Conservation (phyloP, 2,888 invertebrate species). For the Stomorhina lunata region DNA sequence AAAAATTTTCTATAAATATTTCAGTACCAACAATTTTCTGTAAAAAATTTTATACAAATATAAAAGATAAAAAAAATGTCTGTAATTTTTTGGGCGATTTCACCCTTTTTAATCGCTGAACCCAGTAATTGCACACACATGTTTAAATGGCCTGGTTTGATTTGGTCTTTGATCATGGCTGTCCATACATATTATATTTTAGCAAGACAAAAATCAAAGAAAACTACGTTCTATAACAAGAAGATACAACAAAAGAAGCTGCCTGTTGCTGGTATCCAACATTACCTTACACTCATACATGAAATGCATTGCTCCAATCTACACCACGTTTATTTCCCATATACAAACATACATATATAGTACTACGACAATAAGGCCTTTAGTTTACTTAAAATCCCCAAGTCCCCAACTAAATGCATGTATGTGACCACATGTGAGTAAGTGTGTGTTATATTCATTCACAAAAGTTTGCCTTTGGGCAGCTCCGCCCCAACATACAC, state of each 20-base stretch:
- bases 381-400: neutral
- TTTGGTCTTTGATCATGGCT: slow-evolving; percentile 20
- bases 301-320: too few species aligned
- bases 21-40: too few species aligned
- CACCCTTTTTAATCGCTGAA: slow-evolving; percentile 9
- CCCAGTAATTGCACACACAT: slow-evolving; percentile 22
- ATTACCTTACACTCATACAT: too few species aligned
- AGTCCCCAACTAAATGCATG: neutral
- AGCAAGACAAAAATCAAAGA: neutral
- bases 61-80: neutral
- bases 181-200: neutral
- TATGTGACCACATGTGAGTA: neutral
- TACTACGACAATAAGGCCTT: neutral
- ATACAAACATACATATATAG: neutral
- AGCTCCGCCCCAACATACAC: slow-evolving; percentile 76
- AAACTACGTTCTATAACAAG: neutral
- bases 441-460: slow-evolving; percentile 72
- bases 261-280: slow-evolving; percentile 20
- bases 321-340: too few species aligned
- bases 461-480: slow-evolving; percentile 77
- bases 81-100: neutral
- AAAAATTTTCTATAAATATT: too few species aligned
- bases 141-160: slow-evolving; percentile 32
- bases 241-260: slow-evolving; percentile 14
- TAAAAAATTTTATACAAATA: too few species aligned